phyloP scores from a whole-genome alignment of 92 coral and sea anemone species.

The Paragorgia papillata region DNA sequence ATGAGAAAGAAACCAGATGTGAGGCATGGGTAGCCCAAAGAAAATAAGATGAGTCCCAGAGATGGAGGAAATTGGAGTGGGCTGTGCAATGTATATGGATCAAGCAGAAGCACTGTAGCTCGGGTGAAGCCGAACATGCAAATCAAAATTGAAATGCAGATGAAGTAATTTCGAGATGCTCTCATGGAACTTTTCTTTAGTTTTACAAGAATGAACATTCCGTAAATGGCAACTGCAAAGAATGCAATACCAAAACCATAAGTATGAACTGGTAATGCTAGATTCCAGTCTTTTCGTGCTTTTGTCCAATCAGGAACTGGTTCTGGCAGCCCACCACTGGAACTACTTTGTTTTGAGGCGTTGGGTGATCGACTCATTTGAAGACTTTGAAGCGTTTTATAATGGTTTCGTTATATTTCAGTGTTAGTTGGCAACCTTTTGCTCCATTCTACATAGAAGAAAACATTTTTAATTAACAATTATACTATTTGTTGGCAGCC shows the following conservation, averaged over 20 bases:
- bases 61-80: not conserved
- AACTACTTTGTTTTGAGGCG: not conserved
- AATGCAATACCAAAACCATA: slow-evolving; percentile 40
- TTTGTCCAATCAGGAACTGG: slow-evolving; percentile 60
- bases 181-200: slow-evolving; percentile 20
- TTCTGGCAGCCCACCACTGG: slow-evolving; percentile 40
- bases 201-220: slow-evolving; percentile 29
- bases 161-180: slow-evolving; percentile 16
- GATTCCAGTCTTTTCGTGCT: slow-evolving; percentile 55
- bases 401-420: too few species aligned
- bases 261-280: slow-evolving; percentile 64
- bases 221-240: slow-evolving; percentile 37
- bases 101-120: slow-evolving; percentile 46
- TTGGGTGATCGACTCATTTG: too few species aligned
- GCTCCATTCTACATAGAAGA: too few species aligned
- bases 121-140: slow-evolving; percentile 51
- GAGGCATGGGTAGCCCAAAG: slow-evolving; percentile 35
- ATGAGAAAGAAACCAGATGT: slow-evolving; percentile 43
- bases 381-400: too few species aligned
- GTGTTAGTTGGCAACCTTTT: too few species aligned
- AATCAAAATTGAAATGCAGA: slow-evolving; percentile 9
- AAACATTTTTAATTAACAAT: too few species aligned
- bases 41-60: not conserved
- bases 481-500: too few species aligned
- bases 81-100: slow-evolving; percentile 54